Base-by-base conservation (phyloP, 2,888 invertebrate genomes). In the Pyralis farinalis region DNA sequence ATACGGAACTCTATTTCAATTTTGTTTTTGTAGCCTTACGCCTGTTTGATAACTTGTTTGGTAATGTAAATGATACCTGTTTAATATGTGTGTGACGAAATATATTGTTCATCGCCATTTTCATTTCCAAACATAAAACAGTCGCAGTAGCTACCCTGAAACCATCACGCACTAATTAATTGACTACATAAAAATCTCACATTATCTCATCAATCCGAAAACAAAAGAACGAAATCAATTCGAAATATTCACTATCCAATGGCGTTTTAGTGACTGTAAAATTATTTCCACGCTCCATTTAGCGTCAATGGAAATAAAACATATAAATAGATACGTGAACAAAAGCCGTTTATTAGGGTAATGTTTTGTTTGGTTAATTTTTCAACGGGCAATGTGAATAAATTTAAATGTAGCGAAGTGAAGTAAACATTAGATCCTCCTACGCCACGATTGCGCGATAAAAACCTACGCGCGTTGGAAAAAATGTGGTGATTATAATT, bases 361-460 rank as follows among this genome's bases (percentile, higher is more conserved):
- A 42, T 46, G 42, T 49, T 51, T 6, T 53, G 50, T 54, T 55
- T 55, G 50, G 50, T 43, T 52, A 53, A 55, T 59, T 52, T 54
- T 51, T 54, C 51, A 54, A 43, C 53, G 43, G 32, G 42, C 44
- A 43, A 50, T 42, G 49, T 48, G 48, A 48, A 58, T 56, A 53
- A 55, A 50, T 51, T 44, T 43, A 45, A 32, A 47, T 52, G 55
- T 55, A 55, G 47, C 47, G 50, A 40, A 46, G 53, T 41, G 44
- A 53, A 46, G 51, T 58, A 60, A 62, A 62, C 62, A 60, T 47
- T 42, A 44, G 48, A 49, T 53, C 46, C 52, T 44, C 43, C 49
- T 42, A 41, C 42, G 46, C 38, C 43, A 43, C 47, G 49, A 51
- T 53, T 51, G 46, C 48, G 44, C 49, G 43, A 52, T 58, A 55